Conservation (phyloP, 2,888 invertebrate genomes). For the Onthophagus sagittarius region DNA sequence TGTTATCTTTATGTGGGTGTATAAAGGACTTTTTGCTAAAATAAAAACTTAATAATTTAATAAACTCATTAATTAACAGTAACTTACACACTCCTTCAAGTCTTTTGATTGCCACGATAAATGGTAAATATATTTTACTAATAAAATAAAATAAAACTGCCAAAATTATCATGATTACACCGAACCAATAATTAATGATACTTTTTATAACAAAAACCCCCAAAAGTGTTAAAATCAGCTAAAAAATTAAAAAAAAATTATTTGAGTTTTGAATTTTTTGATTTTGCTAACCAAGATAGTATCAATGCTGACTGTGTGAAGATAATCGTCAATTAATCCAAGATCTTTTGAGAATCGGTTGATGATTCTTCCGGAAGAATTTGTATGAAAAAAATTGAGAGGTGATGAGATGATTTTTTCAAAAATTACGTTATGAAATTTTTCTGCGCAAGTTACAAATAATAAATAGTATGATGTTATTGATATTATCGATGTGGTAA, state of each 20-base stretch:
- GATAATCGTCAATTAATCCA: conserved; percentile 55
- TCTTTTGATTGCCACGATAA: conserved; percentile 54
- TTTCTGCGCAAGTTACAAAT: conserved; percentile 47
- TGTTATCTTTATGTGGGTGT: conserved; percentile 66
- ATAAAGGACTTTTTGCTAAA: conserved; percentile 71
- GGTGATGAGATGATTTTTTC: conserved; percentile 59
- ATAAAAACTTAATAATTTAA: conserved; percentile 22
- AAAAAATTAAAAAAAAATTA: neutral
- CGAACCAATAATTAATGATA: conserved; percentile 65
- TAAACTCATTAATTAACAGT: neutral
- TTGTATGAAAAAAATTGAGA: conserved; percentile 66
- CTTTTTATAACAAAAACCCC: conserved; percentile 71
- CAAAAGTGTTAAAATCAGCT: conserved; percentile 59
- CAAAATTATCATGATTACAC: conserved; percentile 63
- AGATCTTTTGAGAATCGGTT: conserved; percentile 73
- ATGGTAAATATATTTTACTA: conserved; percentile 65
- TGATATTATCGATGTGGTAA: neutral
- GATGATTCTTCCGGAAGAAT: conserved; percentile 61
- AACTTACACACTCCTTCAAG: conserved; percentile 30
- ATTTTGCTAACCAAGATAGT: conserved; percentile 15
- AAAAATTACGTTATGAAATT: conserved; percentile 55
- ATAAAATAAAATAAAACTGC: conserved; percentile 62
- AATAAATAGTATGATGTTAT: neutral
- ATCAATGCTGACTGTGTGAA: conserved; percentile 41
- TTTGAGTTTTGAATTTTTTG: neutral